Base-by-base conservation (phyloP, 1,140 invertebrate genomes). In the Riptortus pedestris region DNA sequence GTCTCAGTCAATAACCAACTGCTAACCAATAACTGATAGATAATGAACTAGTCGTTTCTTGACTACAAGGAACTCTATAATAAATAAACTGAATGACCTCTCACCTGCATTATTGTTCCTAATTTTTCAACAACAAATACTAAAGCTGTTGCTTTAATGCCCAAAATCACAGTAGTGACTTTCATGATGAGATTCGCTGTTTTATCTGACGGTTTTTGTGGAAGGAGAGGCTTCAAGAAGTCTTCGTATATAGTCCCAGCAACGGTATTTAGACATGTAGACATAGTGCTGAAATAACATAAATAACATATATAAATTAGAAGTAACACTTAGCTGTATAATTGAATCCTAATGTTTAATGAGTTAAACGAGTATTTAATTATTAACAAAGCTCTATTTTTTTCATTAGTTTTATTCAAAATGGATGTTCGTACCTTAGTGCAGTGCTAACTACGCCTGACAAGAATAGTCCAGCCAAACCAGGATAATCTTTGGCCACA, bases 181-280 rank as follows among this genome's bases (percentile, higher is more conserved):
- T 87, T 86, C 81, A 86, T 85, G n/a, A 85, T 75, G 28, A 82
- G 79, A 69, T 82, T 84, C 2, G 83, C 82, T 33, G 76, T 79
- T 7, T 74, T 76, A 65, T 85, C 81, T 0, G 81, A 79, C 52
- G 83, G 76, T 1, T 79, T 80, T 69, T 76, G 78, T 26, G 80
- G 81, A 62, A 83, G 75, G 16, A 79, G 74, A 14, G 84, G 84
- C 69, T 84, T 82, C 1, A 89, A 81, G 65, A 90, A 80, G 73
- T 90, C 88, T 74, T 90, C 85, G 72, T 87, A 86, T 70, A 88
- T 86, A 0, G 89, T 86, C 1, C 87, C 87, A 20, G 87, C 83
- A 78, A 90, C 80, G 0, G 87, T 88, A 71, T 90, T 90, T 3
- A 90, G 72, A 0, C 86, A 85, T 1, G 85, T 86, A 0, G 85